These are phyloP conservation scores for Jacana jacana DNA, from an alignment of 2,113 vertebrate species.

Conservation along the genomic window DNA sequence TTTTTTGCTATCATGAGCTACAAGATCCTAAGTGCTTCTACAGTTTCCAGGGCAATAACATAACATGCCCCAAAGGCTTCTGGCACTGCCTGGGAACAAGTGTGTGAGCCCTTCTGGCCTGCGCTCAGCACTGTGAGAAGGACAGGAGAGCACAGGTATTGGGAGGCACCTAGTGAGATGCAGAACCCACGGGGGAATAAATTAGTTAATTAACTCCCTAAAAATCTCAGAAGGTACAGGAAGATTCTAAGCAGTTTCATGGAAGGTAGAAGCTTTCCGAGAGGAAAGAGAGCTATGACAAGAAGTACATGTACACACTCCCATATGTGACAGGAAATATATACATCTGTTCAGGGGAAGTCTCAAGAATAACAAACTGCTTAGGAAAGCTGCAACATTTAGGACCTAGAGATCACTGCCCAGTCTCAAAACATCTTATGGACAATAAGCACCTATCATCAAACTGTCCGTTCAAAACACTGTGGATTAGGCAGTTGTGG, in stretches of 20 bases:
- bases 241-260: not conserved
- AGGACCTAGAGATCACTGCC: not conserved
- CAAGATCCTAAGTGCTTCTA: constrained; percentile 33
- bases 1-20: constrained; percentile 7
- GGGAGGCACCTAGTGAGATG: not conserved
- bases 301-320: not conserved
- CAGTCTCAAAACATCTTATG: not conserved
- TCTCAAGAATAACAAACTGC: not conserved
- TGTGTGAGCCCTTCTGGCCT: not conserved
- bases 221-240: not conserved
- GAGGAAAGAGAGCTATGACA: not conserved
- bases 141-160: not conserved
- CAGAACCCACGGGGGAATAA: not conserved
- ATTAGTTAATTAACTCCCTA: not conserved
- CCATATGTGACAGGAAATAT: not conserved
- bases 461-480: not conserved
- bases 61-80: not conserved
- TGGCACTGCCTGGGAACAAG: not conserved
- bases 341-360: not conserved
- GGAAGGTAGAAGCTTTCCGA: not conserved
- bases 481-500: not conserved
- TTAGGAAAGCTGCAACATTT: not conserved
- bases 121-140: not conserved
- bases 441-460: not conserved
- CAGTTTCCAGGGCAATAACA: constrained; percentile 17